These are phyloP conservation scores for Anagyrus pseudococci DNA, from an alignment of 2,888 invertebrate species.

Conservation along the genomic window DNA sequence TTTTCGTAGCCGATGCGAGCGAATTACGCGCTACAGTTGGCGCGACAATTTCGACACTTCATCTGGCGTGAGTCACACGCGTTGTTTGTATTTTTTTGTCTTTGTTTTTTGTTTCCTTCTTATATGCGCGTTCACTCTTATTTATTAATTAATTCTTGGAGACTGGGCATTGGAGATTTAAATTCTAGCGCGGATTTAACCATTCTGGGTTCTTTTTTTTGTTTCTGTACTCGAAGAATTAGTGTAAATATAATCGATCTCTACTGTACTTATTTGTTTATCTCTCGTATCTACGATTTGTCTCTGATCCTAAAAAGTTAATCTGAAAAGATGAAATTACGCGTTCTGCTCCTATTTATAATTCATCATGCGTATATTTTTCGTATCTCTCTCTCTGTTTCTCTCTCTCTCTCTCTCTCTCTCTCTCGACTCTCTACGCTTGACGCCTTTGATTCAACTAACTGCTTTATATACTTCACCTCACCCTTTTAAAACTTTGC, in stretches of 20 bases:
- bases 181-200: conserved; percentile 54
- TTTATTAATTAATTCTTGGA: conserved; percentile 37
- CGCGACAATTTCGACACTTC: conserved; percentile 37
- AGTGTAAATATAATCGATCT: conserved; percentile 44
- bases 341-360: conserved; percentile 25
- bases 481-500: conserved; percentile 10
- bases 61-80: not conserved
- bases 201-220: conserved; percentile 34
- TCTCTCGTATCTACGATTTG: conserved; percentile 39
- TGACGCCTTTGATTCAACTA: too few species aligned
- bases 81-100: too few species aligned
- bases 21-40: not conserved
- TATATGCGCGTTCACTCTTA: not conserved
- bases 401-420: not conserved
- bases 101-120: too few species aligned
- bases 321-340: conserved; percentile 52
- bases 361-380: not conserved
- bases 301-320: conserved; percentile 58
- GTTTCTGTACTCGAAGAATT: conserved; percentile 44
- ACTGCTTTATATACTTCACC: too few species aligned
- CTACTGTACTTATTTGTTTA: conserved; percentile 31
- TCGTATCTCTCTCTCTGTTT: not conserved
- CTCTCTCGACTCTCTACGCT: conserved; percentile 1
- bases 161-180: conserved; percentile 54
- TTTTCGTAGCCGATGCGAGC: not conserved